Conservation (phyloP, 2,888 invertebrate species). For the Xestia xanthographa region DNA sequence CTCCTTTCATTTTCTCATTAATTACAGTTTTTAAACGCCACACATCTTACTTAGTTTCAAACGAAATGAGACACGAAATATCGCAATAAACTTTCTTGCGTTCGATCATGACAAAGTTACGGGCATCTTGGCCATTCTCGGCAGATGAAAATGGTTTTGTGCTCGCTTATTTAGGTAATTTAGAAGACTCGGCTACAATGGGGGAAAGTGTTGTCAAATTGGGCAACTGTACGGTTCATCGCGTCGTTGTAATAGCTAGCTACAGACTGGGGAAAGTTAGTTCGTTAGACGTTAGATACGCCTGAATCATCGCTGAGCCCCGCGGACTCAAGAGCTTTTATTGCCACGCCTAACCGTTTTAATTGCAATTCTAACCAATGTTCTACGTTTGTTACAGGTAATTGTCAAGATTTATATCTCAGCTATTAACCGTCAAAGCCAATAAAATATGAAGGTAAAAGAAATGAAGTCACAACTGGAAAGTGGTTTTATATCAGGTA, state of each 20-base stretch:
- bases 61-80: conserved; percentile 51
- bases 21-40: conserved; percentile 36
- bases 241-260: conserved; percentile 68
- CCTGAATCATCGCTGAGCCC: conserved; percentile 62
- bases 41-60: conserved; percentile 31
- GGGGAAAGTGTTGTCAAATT: conserved; percentile 80
- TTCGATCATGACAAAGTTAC: conserved; percentile 23
- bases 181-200: conserved; percentile 64
- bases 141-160: conserved; percentile 56
- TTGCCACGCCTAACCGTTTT: conserved; percentile 37
- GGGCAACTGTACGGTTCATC: conserved; percentile 76
- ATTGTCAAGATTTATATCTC: conserved; percentile 39
- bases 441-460: conserved; percentile 35
- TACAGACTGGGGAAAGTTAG: conserved; percentile 76
- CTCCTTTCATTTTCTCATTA: conserved; percentile 44
- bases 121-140: conserved; percentile 5
- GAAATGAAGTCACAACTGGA: conserved; percentile 14
- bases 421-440: neutral
- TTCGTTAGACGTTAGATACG: conserved; percentile 76
- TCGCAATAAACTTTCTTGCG: conserved; percentile 54
- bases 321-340: conserved; percentile 48
- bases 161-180: conserved; percentile 60
- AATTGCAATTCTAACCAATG: conserved; percentile 55
- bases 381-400: conserved; percentile 72
- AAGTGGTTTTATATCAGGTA: conserved; percentile 43